A percentile compares a stretch with the other conserved stretches of the same genome.
These are phyloP conservation scores for Phallusia fumigata DNA, from an alignment of 23 tunicate species.

Conservation along the genomic window DNA sequence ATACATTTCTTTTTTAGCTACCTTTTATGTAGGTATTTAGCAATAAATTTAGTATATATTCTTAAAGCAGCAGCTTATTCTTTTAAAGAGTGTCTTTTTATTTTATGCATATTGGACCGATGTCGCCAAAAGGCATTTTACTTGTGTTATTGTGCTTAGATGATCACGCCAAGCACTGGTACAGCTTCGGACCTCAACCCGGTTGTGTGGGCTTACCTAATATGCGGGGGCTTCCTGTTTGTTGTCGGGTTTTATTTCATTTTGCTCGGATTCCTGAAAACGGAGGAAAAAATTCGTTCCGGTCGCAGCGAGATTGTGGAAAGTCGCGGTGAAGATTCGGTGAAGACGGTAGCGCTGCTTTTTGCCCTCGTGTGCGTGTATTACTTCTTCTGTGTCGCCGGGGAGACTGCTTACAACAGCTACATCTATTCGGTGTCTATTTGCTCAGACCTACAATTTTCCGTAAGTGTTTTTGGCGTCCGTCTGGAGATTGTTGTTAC, in stretches of 20 bases:
- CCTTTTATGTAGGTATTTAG: too few species aligned
- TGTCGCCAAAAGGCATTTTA: too few species aligned
- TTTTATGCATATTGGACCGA: too few species aligned
- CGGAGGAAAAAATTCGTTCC: conserved; percentile 49
- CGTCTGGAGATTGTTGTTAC: too few species aligned
- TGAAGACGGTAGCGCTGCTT: conserved; percentile 33
- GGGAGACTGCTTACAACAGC: conserved; percentile 94
- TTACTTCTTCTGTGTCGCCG: conserved; percentile 93
- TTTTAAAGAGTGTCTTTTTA: too few species aligned
- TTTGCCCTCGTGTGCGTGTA: conserved; percentile 67
- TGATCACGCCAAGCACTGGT: background rate
- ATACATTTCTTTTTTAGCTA: too few species aligned
- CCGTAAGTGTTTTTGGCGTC: conserved; percentile 39
- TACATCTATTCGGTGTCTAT: conserved; percentile 94
- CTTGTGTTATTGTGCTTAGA: too few species aligned
- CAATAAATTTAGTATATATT: too few species aligned
- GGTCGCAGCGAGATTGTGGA: conserved; percentile 39
- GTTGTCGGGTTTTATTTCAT: conserved; percentile 49
- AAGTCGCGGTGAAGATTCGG: conserved; percentile 56
- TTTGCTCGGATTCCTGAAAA: conserved; percentile 23
- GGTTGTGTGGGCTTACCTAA: conserved; percentile 88
- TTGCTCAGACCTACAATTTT: conserved; percentile 70
- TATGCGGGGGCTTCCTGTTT: conserved; percentile 63
- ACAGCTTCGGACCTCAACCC: conserved; percentile 22
- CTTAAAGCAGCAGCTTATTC: too few species aligned